Evolutionary conservation across 2,113 vertebrate genomes (phyloP).

Genomic region (Mormyrus iriodes): DNA sequence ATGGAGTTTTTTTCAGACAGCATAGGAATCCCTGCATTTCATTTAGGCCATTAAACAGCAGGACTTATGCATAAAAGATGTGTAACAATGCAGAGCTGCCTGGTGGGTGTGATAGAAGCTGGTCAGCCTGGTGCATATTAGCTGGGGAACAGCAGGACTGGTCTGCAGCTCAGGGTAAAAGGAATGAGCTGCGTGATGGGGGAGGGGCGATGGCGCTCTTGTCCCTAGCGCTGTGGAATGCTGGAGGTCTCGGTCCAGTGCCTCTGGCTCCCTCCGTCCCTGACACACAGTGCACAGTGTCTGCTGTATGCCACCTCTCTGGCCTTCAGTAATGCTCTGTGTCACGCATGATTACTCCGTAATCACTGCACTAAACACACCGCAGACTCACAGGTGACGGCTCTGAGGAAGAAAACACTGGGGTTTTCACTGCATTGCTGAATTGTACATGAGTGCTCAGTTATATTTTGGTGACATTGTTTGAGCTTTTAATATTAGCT

Average conservation of each 20-base stretch:
- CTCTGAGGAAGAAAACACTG: not conserved
- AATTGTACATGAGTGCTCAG: not conserved
- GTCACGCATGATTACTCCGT: not conserved
- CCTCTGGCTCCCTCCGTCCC: not conserved
- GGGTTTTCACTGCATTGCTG: not conserved
- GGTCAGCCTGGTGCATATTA: not conserved
- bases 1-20: not conserved
- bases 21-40: not conserved
- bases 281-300: not conserved
- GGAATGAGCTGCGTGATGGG: not conserved
- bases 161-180: not conserved
- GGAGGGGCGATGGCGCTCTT: not conserved
- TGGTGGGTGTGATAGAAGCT: not conserved
- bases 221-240: not conserved
- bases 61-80: conserved; percentile 6
- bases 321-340: not conserved
- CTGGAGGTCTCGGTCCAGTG: not conserved
- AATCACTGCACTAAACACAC: conserved; percentile 5
- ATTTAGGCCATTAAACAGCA: not conserved
- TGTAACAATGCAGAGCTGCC: not conserved
- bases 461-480: not conserved
- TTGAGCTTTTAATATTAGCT: not conserved
- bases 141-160: not conserved
- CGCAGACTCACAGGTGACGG: not conserved
- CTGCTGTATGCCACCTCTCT: not conserved